phyloP scores from a whole-genome alignment of 2,113 vertebrate species.

The Cacatua alba region DNA sequence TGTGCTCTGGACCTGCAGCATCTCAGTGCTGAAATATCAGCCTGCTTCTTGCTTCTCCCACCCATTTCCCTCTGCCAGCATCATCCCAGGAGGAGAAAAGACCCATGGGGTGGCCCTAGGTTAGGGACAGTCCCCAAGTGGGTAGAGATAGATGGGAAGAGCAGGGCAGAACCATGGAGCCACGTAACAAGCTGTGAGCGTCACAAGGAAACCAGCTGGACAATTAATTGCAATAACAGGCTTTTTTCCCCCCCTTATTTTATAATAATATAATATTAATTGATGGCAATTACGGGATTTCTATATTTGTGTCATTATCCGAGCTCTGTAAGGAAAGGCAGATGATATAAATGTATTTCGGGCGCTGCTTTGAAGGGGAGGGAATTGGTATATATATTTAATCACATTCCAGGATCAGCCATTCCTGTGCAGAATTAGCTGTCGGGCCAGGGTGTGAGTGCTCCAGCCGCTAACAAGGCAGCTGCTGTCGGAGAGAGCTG shows the following conservation, averaged over 20 bases:
- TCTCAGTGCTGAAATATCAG: rapidly evolving
- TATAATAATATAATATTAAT: constrained; percentile 22
- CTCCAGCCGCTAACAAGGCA: not conserved
- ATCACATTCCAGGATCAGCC: not conserved
- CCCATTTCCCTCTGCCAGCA: not conserved
- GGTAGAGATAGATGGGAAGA: not conserved
- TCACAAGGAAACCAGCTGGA: not conserved
- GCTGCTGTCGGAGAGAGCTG: rapidly evolving
- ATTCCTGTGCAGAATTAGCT: not conserved
- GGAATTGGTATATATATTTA: constrained; percentile 1
- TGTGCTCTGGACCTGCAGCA: not conserved
- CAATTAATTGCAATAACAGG: not conserved
- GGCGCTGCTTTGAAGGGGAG: not conserved
- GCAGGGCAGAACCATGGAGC: not conserved
- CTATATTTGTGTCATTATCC: not conserved
- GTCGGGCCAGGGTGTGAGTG: not conserved
- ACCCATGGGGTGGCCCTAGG: not conserved
- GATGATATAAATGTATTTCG: not conserved
- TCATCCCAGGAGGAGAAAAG: not conserved
- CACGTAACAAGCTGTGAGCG: rapidly evolving
- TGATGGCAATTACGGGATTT: constrained; percentile 3
- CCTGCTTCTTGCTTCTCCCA: not conserved
- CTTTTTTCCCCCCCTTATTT: not conserved
- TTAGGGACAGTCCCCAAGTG: not conserved
- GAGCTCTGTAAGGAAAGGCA: not conserved